phyloP scores from a whole-genome alignment of 1,140 invertebrate species.

The Drosophila subobscura region DNA sequence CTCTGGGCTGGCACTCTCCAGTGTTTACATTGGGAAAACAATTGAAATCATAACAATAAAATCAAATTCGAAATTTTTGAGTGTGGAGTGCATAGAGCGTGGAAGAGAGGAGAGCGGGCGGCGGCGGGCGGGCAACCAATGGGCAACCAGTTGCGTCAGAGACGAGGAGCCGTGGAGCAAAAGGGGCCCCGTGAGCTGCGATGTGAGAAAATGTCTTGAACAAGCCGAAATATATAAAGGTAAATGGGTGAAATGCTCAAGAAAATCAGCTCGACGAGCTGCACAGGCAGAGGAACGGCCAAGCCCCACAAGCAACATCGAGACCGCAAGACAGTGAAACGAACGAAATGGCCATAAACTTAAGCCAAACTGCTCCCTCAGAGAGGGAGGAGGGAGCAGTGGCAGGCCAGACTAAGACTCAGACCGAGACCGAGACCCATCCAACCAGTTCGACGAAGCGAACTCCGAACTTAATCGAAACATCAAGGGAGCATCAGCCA shows the following conservation, averaged over 20 bases:
- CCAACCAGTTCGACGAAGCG: constrained; percentile 76
- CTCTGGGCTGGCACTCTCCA: constrained; percentile 58
- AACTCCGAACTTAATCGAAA: constrained; percentile 82
- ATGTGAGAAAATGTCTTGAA: constrained; percentile 72
- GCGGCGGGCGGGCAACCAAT: constrained; percentile 50
- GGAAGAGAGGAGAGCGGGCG: constrained; percentile 5
- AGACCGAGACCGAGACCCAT: constrained; percentile 54
- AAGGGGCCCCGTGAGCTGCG: constrained; percentile 22
- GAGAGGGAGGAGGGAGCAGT: not conserved
- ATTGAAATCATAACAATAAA: constrained; percentile 81
- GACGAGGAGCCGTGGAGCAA: constrained; percentile 1
- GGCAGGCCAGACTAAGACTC: constrained; percentile 18
- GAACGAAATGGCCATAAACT: constrained; percentile 78
- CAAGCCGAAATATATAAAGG: constrained; percentile 57
- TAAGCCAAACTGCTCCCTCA: constrained; percentile 65
- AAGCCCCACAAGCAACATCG: constrained; percentile 15
- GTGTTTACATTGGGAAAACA: constrained; percentile 73
- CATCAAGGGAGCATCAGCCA: constrained; percentile 66
- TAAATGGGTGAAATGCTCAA: constrained; percentile 79
- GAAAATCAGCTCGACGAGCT: constrained; percentile 71
- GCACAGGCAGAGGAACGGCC: constrained; percentile 39
- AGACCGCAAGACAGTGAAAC: constrained; percentile 68
- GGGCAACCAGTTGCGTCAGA: constrained; percentile 75
- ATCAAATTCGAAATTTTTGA: constrained; percentile 79
- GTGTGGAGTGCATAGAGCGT: constrained; percentile 21